A percentile compares a stretch with the other conserved stretches of the same genome.
Conservation (phyloP, 2,888 invertebrate genomes). For the Acanthopleura granulata region DNA sequence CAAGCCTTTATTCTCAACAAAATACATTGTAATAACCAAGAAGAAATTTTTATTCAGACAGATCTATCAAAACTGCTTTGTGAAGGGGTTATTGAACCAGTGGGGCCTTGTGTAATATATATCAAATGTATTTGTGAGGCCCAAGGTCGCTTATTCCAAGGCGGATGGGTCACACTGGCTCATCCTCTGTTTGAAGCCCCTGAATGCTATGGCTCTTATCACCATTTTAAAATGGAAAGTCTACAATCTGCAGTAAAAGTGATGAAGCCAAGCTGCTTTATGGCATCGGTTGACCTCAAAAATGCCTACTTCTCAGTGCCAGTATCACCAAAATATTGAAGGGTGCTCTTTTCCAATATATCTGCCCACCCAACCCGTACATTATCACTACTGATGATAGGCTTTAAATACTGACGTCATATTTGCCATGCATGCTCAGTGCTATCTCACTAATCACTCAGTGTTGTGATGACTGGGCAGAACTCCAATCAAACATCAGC, state of each 20-base stretch:
- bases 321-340: constrained; percentile 26
- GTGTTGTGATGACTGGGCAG: too few relatives aligned
- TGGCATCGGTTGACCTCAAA: constrained; percentile 34
- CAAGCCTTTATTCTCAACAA: neutral
- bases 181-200: constrained; percentile 34
- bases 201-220: constrained; percentile 26
- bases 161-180: constrained; percentile 30
- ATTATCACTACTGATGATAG: too few relatives aligned
- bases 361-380: constrained; percentile 25
- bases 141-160: constrained; percentile 25
- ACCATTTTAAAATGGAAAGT: constrained; percentile 42
- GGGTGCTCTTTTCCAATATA: constrained; percentile 28
- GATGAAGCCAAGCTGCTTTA: constrained; percentile 30
- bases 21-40: neutral
- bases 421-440: too few relatives aligned
- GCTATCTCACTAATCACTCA: too few relatives aligned
- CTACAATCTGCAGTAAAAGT: constrained; percentile 25
- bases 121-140: constrained; percentile 29
- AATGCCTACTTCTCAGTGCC: constrained; percentile 38
- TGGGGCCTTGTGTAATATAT: constrained; percentile 22
- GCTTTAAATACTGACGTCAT: too few relatives aligned
- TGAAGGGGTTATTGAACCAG: neutral
- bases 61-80: neutral
- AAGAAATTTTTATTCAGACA: neutral
- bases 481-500: too few relatives aligned